Base-by-base conservation (phyloP, 2,797 vertebrate genomes). In the Lacerta bilineata region DNA sequence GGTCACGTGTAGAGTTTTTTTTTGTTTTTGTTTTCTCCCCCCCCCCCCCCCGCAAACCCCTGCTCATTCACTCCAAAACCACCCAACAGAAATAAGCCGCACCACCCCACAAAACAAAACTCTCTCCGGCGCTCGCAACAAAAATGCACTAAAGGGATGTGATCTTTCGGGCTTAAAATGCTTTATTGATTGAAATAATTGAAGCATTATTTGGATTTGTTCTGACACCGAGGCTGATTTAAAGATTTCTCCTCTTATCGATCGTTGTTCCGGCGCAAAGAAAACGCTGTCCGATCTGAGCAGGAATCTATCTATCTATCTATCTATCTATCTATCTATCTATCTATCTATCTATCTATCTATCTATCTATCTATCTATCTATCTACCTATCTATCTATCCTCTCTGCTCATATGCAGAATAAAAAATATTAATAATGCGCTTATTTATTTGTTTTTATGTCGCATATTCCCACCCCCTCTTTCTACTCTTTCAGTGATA, bases 171-270 rank as follows among this genome's bases (percentile, higher is more conserved):
- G 25, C 95, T 96, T 96, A 95, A 96, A 96, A 97, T 92, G 96
- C 91, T 96, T 95, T 96, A 97, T 97, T 96, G 96, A 96, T 96
- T 95, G 96, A 96, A 97, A 97, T 97, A 97, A 97, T 96, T 97
- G 96, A 97, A 96, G 95, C 97, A 96, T 97, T 97, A 97, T 97
- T 97, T 96, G 97, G 95, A 98, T 97, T 96, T 96, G 95, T 95
- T 96, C 95, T 97, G 97, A 97, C 97, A 95, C 92, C 94, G 94
- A 95, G 94, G 95, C 94, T 97, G 97, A 98, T 98, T 97, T 97
- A 97, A 97, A 95, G 96, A 96, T 97, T 94, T 92, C 90, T 95
- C 83, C 91, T 5, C 90, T 36, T 94, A 97, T 96, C 96, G 97
- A 97, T 97, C 97, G 96, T 93, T 95, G 91, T 93, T 93, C 95